Evolutionary conservation across 2,797 vertebrate species (phyloP).

Genomic region (Schizopygopsis malacanthus): DNA sequence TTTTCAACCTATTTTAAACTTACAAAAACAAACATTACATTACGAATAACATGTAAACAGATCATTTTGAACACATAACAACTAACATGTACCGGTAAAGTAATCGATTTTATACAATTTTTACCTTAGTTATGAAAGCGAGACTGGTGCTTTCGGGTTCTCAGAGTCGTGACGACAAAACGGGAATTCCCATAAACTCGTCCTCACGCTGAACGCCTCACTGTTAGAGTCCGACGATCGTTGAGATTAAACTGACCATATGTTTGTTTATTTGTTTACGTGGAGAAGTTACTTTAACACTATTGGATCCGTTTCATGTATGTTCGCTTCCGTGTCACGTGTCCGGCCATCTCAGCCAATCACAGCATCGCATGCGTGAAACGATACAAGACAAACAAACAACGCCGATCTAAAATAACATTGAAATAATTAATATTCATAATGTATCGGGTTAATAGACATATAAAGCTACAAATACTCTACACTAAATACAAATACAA

Average conservation of each 20-base stretch:
- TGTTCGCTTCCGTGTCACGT: constrained; percentile 6
- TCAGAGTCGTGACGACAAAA: background rate
- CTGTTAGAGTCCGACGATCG: background rate
- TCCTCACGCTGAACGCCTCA: background rate
- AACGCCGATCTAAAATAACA: background rate
- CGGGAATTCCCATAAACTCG: background rate
- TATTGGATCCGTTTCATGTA: background rate
- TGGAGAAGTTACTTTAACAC: background rate
- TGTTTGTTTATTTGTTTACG: background rate
- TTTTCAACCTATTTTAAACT: background rate
- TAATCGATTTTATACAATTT: background rate
- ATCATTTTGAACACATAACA: background rate
- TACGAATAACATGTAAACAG: background rate
- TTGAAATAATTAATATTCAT: rapidly evolving
- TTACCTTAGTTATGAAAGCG: background rate
- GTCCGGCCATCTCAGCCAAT: background rate
- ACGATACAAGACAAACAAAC: background rate
- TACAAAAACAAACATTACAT: background rate
- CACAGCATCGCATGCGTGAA: background rate
- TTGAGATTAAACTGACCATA: too few species aligned
- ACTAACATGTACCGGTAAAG: background rate
- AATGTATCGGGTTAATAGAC: background rate
- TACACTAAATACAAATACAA: too few species aligned
- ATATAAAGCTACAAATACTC: background rate
- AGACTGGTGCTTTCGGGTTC: background rate